Evolutionary conservation across 2,113 vertebrate species (phyloP).

Genomic region (Thymallus thymallus): DNA sequence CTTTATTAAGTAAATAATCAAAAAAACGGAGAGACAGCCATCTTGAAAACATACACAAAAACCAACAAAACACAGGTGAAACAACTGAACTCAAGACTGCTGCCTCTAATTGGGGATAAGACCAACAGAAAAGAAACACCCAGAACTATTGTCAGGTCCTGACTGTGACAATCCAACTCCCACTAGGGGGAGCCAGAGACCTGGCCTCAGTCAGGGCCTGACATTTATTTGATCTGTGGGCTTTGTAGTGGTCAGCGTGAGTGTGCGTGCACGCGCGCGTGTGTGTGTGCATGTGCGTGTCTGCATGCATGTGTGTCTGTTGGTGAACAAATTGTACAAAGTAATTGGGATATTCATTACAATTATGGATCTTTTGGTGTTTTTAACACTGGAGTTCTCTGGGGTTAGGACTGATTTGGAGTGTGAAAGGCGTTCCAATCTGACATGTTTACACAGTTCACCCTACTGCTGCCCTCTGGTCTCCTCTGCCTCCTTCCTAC

Average conservation of each 20-base stretch:
- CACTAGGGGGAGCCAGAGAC: no score
- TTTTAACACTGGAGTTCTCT: neutral
- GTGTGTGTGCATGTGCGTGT: neutral
- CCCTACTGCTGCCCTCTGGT: neutral
- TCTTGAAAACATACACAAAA: no score
- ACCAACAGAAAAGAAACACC: no score
- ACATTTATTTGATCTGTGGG: constrained; percentile 71
- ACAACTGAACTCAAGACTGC: no score
- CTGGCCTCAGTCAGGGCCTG: no score
- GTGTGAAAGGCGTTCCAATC: constrained; percentile 31
- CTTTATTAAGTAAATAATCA: no score
- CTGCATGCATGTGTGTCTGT: neutral
- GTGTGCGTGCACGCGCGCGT: constrained; percentile 18
- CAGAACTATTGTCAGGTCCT: no score
- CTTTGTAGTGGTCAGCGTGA: constrained; percentile 53
- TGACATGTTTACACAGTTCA: constrained; percentile 33
- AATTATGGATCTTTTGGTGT: neutral
- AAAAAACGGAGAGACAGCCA: no score
- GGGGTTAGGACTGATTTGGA: constrained; percentile 29
- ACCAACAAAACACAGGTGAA: no score
- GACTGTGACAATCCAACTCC: no score
- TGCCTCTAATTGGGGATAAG: no score
- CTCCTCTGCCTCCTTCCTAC: constrained; percentile 25
- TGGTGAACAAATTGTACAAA: neutral
- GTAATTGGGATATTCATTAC: no score